Percentiles rank a stretch among this genome's conserved stretches.
Conservation (phyloP, 2,797 vertebrate species). For the Todus mexicanus region DNA sequence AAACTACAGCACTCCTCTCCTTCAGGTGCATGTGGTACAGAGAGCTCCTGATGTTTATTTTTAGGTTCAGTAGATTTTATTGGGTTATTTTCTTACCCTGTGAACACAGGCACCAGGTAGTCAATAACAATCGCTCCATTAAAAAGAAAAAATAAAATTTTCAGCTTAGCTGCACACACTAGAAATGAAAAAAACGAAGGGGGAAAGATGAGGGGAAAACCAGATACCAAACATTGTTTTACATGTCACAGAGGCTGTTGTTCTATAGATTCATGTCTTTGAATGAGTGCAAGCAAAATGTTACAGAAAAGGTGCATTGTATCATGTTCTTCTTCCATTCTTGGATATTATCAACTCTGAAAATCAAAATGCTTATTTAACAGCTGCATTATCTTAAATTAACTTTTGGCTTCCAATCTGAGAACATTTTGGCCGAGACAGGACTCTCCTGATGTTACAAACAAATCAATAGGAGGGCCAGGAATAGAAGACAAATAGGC, state of each 20-base stretch:
- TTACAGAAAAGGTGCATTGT: neutral
- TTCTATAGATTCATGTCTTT: neutral
- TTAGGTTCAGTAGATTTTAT: constrained; percentile 30
- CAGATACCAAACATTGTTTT: constrained; percentile 13
- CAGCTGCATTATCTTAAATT: constrained; percentile 6
- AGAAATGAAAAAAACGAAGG: neutral
- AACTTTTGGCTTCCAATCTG: neutral
- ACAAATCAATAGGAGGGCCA: neutral
- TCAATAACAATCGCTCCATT: constrained; percentile 12
- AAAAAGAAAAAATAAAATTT: constrained; percentile 36
- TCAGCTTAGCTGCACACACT: neutral
- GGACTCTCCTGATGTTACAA: constrained; percentile 6
- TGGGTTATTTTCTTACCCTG: constrained; percentile 21
- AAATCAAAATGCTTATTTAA: constrained; percentile 11
- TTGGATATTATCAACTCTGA: neutral
- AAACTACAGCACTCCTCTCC: neutral
- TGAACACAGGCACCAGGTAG: constrained; percentile 10
- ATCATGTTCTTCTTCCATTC: neutral
- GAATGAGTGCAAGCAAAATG: neutral
- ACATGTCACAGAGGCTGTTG: neutral
- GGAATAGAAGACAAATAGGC: neutral
- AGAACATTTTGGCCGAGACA: neutral
- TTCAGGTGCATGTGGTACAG: neutral
- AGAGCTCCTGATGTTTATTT: constrained; percentile 24
- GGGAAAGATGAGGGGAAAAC: constrained; percentile 2